These are phyloP conservation scores for Passer montanus DNA, from an alignment of 2,113 vertebrate species.

Conservation along the genomic window DNA sequence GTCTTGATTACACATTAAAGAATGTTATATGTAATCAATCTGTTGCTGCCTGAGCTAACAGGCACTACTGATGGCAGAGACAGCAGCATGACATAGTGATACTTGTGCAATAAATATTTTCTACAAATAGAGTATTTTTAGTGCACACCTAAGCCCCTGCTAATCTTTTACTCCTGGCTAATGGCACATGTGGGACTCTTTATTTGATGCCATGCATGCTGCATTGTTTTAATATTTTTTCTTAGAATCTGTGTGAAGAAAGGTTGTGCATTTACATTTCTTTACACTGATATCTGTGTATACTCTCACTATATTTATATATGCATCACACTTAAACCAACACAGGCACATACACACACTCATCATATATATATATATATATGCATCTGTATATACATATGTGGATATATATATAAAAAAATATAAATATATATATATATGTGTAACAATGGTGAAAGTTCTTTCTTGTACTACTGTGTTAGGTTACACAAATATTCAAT, in stretches of 20 bases:
- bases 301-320: not conserved
- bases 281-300: not conserved
- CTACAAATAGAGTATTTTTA: not conserved
- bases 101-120: not conserved
- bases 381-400: too few species aligned
- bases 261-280: not conserved
- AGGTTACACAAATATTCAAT: constrained; percentile 53
- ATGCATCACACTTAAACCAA: not conserved
- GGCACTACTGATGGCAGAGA: not conserved
- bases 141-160: not conserved
- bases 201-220: not conserved
- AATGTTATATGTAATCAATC: not conserved
- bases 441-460: not conserved
- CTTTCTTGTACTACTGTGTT: not conserved
- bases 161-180: not conserved
- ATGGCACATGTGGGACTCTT: not conserved
- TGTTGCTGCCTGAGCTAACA: not conserved
- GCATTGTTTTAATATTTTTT: not conserved
- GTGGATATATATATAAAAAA: too few species aligned
- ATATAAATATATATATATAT: too few species aligned
- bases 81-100: not conserved
- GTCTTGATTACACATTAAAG: not conserved
- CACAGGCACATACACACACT: not conserved
- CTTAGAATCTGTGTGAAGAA: not conserved
- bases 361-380: not conserved